Conservation (phyloP, 2,888 invertebrate genomes). For the Drosophila multiciliata region DNA sequence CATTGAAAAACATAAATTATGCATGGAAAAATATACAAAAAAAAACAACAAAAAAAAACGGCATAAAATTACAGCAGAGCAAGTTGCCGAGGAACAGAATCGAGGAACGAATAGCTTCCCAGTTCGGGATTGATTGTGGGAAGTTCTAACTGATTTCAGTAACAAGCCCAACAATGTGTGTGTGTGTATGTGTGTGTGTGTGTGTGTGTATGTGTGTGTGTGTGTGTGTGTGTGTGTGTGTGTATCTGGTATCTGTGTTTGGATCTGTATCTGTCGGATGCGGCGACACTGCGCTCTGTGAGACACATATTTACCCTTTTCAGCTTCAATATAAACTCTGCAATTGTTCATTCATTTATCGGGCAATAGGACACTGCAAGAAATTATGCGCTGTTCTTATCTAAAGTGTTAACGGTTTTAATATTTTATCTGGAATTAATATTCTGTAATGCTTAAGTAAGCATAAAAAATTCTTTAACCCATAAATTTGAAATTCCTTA, state of each 20-base stretch:
- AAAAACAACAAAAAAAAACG: constrained; percentile 31
- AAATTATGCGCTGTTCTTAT: not conserved
- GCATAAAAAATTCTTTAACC: not conserved
- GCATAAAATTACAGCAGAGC: constrained; percentile 61
- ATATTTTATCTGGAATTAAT: not conserved
- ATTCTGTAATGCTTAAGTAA: not conserved
- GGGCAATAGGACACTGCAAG: not conserved
- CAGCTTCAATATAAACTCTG: constrained; percentile 12
- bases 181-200: constrained; percentile 3
- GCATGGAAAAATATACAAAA: constrained; percentile 37
- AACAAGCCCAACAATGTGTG: constrained; percentile 8
- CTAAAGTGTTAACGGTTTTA: not conserved
- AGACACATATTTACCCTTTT: constrained; percentile 26
- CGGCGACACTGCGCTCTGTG: constrained; percentile 22
- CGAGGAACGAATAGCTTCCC: constrained; percentile 14
- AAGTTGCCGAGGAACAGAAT: constrained; percentile 49
- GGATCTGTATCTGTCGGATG: constrained; percentile 40
- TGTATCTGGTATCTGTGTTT: constrained; percentile 18
- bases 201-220: no score
- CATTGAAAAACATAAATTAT: constrained; percentile 75
- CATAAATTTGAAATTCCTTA: not conserved
- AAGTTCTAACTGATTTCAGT: constrained; percentile 63
- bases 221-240: not conserved
- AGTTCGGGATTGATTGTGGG: constrained; percentile 59
- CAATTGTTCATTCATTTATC: not conserved